Percentiles rank a stretch among this genome's conserved stretches.
These are phyloP conservation scores for Cinara cedri DNA, from an alignment of 2,888 invertebrate genomes.

Conservation along the genomic window DNA sequence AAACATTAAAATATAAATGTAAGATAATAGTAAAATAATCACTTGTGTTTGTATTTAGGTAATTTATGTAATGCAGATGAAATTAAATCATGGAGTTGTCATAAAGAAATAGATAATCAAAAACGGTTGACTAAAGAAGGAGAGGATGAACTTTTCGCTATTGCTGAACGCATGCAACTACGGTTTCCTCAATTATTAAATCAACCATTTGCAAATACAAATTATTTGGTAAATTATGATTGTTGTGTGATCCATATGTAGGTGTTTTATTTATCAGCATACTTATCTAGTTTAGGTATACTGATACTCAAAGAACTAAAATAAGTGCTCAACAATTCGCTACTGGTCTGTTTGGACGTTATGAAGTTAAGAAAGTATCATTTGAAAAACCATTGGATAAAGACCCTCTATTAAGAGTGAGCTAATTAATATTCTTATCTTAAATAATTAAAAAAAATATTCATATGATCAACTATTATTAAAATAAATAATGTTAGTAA, in stretches of 20 bases:
- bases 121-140: slow-evolving; percentile 76
- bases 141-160: slow-evolving; percentile 74
- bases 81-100: slow-evolving; percentile 70
- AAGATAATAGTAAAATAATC: neutral
- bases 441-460: too few species aligned
- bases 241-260: slow-evolving; percentile 14
- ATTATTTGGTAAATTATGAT: slow-evolving; percentile 66
- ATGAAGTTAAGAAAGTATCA: slow-evolving; percentile 68
- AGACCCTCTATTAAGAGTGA: slow-evolving; percentile 74
- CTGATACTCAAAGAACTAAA: slow-evolving; percentile 76
- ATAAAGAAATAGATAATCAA: slow-evolving; percentile 66
- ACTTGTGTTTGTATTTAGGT: neutral
- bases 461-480: too few species aligned
- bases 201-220: slow-evolving; percentile 68
- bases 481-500: too few species aligned
- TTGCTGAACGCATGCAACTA: slow-evolving; percentile 76
- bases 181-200: slow-evolving; percentile 73
- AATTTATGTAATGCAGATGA: slow-evolving; percentile 63
- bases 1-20: neutral
- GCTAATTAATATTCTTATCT: slow-evolving; percentile 60
- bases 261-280: slow-evolving; percentile 54
- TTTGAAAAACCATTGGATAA: slow-evolving; percentile 71
- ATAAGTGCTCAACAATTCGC: slow-evolving; percentile 78
- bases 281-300: slow-evolving; percentile 74
- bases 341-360: slow-evolving; percentile 75